Base-by-base conservation (phyloP, 2,888 invertebrate genomes). In the Pachymerium ferrugineum region DNA sequence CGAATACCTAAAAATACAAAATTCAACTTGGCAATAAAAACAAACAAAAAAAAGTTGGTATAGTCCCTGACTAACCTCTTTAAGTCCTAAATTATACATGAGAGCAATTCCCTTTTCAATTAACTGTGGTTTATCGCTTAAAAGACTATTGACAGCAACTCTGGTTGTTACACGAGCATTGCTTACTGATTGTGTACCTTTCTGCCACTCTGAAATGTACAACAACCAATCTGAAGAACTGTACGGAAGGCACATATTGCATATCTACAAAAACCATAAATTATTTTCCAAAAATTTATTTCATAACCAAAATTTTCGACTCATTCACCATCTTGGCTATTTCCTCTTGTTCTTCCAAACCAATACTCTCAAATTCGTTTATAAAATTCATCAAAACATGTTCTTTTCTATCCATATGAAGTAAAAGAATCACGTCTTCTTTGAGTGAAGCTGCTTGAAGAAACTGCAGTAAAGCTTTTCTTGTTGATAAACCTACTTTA, bases 141-240 rank as follows among this genome's bases (percentile, higher is more conserved):
- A 86, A 78, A 92, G 83, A 76, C 90, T 89, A 84, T 94, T 93
- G 62, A 94, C 94, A 4, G 80, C 79, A 1, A 77, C 79, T 86
- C 94, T 94, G 10, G 94, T 94, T 74, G 94, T 94, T 73, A 90
- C 92, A 74, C 93, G 87, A 76, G 94, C 93, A 84, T 95, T 95
- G 81, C 93, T 93, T 76, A 91, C 89, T 78, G 87, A 87, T 79
- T 89, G 89, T 8, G 79, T 79, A 31, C 77, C 77, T 14, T 88
- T 89, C 78, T 88, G 87, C 95, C 95, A 95, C 84, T 95, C 94
- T 72, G 94, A 94, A 82, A 95, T 95, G 85, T 95, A 95, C 79
- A 95, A 85, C 80, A 94, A 84, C 95, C 95, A 95, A 83, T 95
- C 95, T 0, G 94, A 93, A 74, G 93, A 90, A 77, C 91, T 91